Percentiles rank a stretch among this genome's conserved stretches.
Conservation (phyloP, 2,888 invertebrate species). For the Pollenia labialis region DNA sequence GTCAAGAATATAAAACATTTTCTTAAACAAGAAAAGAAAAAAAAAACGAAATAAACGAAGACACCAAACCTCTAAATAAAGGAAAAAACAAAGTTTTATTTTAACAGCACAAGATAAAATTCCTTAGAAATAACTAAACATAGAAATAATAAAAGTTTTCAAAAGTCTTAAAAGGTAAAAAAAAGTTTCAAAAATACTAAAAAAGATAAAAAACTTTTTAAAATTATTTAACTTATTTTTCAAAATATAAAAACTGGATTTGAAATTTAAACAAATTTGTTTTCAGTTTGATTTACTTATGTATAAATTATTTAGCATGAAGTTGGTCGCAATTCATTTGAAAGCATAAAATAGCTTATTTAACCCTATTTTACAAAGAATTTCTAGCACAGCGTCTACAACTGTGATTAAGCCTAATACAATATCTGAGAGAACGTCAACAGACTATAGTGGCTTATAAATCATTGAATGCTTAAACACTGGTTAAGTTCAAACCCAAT, state of each 20-base stretch:
- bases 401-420: too few relatives aligned
- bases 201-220: neutral
- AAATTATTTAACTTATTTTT: too few relatives aligned
- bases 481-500: too few relatives aligned
- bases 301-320: neutral
- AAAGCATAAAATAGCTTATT: neutral
- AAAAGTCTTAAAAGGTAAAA: neutral
- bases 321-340: neutral
- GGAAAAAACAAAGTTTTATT: neutral
- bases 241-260: too few relatives aligned
- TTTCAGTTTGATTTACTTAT: too few relatives aligned
- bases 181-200: neutral
- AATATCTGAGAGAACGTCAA: too few relatives aligned
- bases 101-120: neutral
- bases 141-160: neutral
- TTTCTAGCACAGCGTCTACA: too few relatives aligned
- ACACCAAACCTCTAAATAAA: neutral
- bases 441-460: too few relatives aligned
- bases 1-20: slow-evolving; percentile 11
- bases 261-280: too few relatives aligned
- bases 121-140: slow-evolving; percentile 4
- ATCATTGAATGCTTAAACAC: too few relatives aligned
- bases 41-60: slow-evolving; percentile 19
- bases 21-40: neutral
- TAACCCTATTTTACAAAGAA: too few relatives aligned